Percentiles rank a stretch among this genome's conserved stretches.
These are phyloP conservation scores for Centroberyx gerrardi DNA, from an alignment of 2,797 vertebrate genomes.

Conservation along the genomic window DNA sequence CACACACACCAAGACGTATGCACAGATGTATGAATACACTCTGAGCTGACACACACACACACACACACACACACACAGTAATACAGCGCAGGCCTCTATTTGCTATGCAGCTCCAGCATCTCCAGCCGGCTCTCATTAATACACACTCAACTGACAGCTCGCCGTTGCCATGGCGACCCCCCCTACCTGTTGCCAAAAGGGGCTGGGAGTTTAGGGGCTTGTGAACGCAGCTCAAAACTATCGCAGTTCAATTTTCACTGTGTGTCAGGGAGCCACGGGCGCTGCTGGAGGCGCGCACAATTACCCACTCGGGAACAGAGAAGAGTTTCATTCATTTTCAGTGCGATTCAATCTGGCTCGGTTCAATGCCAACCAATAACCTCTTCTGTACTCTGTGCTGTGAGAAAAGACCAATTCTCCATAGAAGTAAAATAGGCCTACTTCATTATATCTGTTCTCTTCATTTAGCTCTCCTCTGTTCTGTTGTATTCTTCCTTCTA, in stretches of 20 bases:
- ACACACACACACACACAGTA: slow-evolving; percentile 3
- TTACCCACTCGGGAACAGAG: slow-evolving; percentile 53
- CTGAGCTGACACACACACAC: slow-evolving; percentile 3
- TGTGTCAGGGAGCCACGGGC: slow-evolving; percentile 35
- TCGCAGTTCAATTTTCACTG: slow-evolving; percentile 23
- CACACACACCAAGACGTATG: not conserved
- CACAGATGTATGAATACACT: no score
- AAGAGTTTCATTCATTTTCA: slow-evolving; percentile 46
- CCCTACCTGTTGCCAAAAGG: slow-evolving; percentile 74
- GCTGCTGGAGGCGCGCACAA: slow-evolving; percentile 43
- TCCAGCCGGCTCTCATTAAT: slow-evolving; percentile 69
- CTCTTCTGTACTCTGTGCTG: slow-evolving; percentile 24
- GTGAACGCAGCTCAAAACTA: slow-evolving; percentile 47
- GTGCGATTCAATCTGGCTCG: slow-evolving; percentile 42
- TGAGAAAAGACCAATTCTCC: slow-evolving; percentile 28
- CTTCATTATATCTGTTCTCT: slow-evolving; percentile 48
- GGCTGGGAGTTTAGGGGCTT: slow-evolving; percentile 31
- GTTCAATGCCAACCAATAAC: slow-evolving; percentile 39
- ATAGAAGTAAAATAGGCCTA: slow-evolving; percentile 29
- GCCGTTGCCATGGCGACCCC: slow-evolving; percentile 76
- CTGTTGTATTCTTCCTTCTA: slow-evolving; percentile 29
- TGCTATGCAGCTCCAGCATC: slow-evolving; percentile 38
- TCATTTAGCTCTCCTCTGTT: slow-evolving; percentile 37
- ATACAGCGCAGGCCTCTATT: slow-evolving; percentile 9
- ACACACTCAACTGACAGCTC: slow-evolving; percentile 65